Conservation (phyloP, 1,140 invertebrate species). For the Heliconius congener region DNA sequence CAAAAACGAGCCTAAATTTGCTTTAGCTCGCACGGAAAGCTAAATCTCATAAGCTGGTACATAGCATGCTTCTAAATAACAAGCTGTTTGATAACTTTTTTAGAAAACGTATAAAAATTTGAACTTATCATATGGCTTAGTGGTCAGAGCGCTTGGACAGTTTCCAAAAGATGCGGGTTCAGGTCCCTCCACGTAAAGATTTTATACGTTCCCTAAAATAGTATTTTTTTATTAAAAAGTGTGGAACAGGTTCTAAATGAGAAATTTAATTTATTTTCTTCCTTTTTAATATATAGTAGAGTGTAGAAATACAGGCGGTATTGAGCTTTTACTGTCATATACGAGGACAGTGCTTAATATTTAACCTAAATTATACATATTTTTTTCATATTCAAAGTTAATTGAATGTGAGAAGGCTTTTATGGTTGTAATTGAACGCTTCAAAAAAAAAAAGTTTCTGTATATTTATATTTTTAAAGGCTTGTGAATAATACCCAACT, state of each 20-base stretch:
- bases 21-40: background rate
- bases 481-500: slow-evolving; percentile 70
- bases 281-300: too few species aligned
- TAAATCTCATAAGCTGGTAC: background rate
- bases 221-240: too few species aligned
- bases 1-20: background rate
- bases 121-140: too few species aligned
- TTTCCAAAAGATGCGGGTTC: too few species aligned
- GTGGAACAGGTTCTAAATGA: too few species aligned
- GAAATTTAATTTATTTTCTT: too few species aligned
- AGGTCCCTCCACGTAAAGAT: too few species aligned
- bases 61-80: background rate
- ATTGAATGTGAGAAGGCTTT: slow-evolving; percentile 22
- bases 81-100: background rate
- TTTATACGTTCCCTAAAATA: too few species aligned
- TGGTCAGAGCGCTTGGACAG: too few species aligned
- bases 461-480: slow-evolving; percentile 48
- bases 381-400: background rate
- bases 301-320: background rate
- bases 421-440: slow-evolving; percentile 46
- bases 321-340: background rate
- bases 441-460: slow-evolving; percentile 32
- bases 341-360: background rate
- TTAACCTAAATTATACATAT: background rate
- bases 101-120: background rate